Evolutionary conservation across 2,888 invertebrate species (phyloP).

Genomic region (Copidosoma aretas): DNA sequence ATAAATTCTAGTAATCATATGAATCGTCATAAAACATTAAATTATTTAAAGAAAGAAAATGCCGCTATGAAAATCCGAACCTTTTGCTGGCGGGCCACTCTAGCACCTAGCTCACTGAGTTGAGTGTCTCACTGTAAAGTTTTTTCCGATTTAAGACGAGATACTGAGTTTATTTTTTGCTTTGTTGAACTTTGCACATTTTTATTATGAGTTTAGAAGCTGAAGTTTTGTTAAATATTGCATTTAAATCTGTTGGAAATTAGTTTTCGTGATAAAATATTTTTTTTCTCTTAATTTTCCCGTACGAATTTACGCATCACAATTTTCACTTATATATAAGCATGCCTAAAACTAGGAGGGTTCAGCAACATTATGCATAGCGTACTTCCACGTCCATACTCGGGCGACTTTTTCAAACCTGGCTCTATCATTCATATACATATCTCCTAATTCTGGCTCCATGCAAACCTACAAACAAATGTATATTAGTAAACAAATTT

Average conservation of each 20-base stretch:
- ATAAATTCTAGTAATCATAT: no score
- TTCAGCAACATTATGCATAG: constrained; percentile 66
- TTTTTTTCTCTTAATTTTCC: constrained; percentile 33
- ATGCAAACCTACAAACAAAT: constrained; percentile 74
- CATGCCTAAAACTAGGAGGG: constrained; percentile 34
- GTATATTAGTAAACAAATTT: constrained; percentile 13
- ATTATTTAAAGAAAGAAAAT: no score
- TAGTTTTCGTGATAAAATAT: constrained; percentile 38
- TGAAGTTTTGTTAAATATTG: constrained; percentile 20
- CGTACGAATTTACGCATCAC: constrained; percentile 41
- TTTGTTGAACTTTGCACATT: constrained; percentile 29
- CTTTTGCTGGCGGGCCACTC: no score
- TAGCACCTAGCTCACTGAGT: no score
- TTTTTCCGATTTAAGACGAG: no score
- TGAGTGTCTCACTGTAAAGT: no score
- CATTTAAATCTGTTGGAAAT: constrained; percentile 33
- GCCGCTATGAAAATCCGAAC: no score
- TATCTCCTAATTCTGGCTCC: constrained; percentile 83
- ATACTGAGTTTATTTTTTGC: constrained; percentile 18
- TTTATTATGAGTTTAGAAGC: constrained; percentile 21
- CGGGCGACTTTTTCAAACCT: constrained; percentile 83
- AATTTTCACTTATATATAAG: constrained; percentile 31
- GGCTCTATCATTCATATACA: constrained; percentile 76
- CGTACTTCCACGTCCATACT: constrained; percentile 90
- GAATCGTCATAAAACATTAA: no score